Evolutionary conservation across 2,888 invertebrate genomes (phyloP), one percentile per base, ranked within the genome.

Genomic region (Dryomyza anilis): DNA sequence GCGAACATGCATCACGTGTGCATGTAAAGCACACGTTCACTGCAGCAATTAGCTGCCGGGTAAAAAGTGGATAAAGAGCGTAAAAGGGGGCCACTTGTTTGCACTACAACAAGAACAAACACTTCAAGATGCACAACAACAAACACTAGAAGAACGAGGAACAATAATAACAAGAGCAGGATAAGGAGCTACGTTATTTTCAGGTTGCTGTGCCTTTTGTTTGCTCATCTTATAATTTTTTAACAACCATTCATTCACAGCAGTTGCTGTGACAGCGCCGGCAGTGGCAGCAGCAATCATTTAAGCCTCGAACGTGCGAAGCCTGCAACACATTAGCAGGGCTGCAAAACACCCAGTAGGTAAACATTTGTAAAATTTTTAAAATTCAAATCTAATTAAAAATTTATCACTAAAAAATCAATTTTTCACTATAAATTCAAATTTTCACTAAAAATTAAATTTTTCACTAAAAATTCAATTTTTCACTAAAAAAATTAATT

Each of bases 271-370:
- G n/a, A n/a, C n/a, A n/a, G n/a, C n/a, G n/a, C n/a, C n/a, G n/a
- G 21, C 46, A 46, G 19, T 10, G 33, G 12, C 55, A 55, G 33
- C 39, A 16, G 56, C 39, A 39, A 36, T 45, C 45, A 58, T 46
- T 58, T 45, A 46, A 58, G 58, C 58, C 58, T 46, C 29, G 46
- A 58, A 58, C 58, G 58, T 58, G 45, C 58, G 12, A 46, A 21
- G 30, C 45, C 3, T 7, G 27, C 57, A 56, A 36, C 56, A 39
- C 56, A 25, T 56, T n/a, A 46, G 56, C 46, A 36, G 33, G 33
- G n/a, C 36, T 23, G 36, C 52, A 8, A 21, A 21, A 19, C 21
- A 10, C 16, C 48, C 10, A 48, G 19, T 16, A 33, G 33, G 33
- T n/a, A n/a, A n/a, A n/a, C n/a, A n/a, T n/a, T n/a, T n/a, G n/a